Conservation (phyloP, 2,888 invertebrate genomes). For the Meliscaeva auricollis region DNA sequence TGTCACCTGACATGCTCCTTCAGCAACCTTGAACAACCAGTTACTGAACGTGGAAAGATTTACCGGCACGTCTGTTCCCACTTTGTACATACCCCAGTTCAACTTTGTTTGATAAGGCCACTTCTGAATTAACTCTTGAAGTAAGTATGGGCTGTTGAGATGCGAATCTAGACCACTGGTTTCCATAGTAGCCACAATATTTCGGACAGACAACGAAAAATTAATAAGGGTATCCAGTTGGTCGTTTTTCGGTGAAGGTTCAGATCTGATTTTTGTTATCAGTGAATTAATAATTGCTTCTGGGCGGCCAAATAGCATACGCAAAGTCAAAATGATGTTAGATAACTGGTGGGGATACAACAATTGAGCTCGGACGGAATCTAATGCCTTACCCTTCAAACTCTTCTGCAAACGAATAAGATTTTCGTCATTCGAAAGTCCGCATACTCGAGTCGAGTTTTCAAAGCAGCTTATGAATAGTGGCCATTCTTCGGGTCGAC, state of each 20-base stretch:
- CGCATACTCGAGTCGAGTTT: conserved; percentile 60
- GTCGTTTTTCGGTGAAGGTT: conserved; percentile 27
- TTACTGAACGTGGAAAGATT: conserved; percentile 8
- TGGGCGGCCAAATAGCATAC: conserved; percentile 59
- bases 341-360: conserved; percentile 46
- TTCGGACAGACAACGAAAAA: conserved; percentile 54
- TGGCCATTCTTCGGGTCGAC: conserved; percentile 57
- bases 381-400: conserved; percentile 46
- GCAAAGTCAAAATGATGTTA: conserved; percentile 53
- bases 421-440: conserved; percentile 49
- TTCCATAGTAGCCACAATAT: conserved; percentile 64
- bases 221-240: conserved; percentile 29
- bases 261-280: conserved; percentile 32
- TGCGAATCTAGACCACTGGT: conserved; percentile 39
- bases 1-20: conserved; percentile 10
- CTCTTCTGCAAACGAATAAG: conserved; percentile 30
- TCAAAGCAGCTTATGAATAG: conserved; percentile 66
- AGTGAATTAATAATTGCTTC: conserved; percentile 56
- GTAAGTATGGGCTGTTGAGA: conserved; percentile 59
- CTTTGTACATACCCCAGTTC: conserved; percentile 27
- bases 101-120: conserved; percentile 13
- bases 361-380: conserved; percentile 51
- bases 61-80: not conserved
- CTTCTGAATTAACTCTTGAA: conserved; percentile 62
- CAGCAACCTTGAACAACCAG: conserved; percentile 7